Evolutionary conservation across 2,888 invertebrate genomes (phyloP), one percentile per base, ranked within the genome.

Genomic region (Eupithecia exiguata): DNA sequence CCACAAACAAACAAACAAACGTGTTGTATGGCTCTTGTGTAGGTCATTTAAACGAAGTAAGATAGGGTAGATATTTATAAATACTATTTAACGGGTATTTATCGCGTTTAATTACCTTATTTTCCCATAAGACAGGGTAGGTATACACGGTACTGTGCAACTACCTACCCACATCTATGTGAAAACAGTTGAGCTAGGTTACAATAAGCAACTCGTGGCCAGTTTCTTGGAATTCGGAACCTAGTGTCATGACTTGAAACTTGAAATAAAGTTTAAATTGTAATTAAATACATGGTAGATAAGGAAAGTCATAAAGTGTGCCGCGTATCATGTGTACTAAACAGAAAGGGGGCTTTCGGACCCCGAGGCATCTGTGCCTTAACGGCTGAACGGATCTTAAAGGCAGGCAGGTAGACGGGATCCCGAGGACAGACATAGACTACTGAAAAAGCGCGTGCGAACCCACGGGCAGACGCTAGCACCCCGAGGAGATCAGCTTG

Each of bases 1-100:
- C 49, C 49, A 53, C 49, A 53, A 53, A 46, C 46, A 46, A 53
- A 46, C 46, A 46, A 46, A 53, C 49, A 53, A 46, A 18, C 49
- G 10, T 53, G 9, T 21, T 53, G 0, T 53, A 53, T 21, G 21
- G 49, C 21, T 53, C 10, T 53, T 53, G 21, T 46, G n/a, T 49
- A n/a, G 49, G 49, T 49, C 3, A 49, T 46, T 46, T 46, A 46
- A 16, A 46, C 46, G 18, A 46, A 46, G 46, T n/a, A 46, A 5
- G 46, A n/a, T 18, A 49, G 9, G n/a, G 49, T 49, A 49, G n/a
- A n/a, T 49, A 49, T n/a, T n/a, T n/a, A n/a, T n/a, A n/a, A n/a
- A n/a, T n/a, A n/a, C n/a, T n/a, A n/a, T n/a, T n/a, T n/a, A n/a
- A n/a, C n/a, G n/a, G n/a, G n/a, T n/a, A n/a, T n/a, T n/a, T n/a